Conservation (phyloP, 37 sponge, comb jelly and placozoan genomes). For the Eunapius fragilis region DNA sequence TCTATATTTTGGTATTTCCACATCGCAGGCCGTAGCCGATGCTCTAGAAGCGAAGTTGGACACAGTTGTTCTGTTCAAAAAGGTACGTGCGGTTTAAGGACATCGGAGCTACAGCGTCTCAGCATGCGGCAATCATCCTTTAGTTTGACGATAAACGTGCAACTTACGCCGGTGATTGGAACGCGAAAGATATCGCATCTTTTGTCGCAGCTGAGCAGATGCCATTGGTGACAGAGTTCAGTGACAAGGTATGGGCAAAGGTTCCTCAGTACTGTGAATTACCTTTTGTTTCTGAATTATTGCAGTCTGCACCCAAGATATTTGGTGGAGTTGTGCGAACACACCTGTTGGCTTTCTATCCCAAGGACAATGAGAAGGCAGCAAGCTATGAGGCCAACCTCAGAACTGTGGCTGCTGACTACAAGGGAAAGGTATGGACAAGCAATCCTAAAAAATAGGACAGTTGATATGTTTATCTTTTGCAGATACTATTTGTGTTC, state of each 20-base stretch:
- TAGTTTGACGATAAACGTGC: constrained; percentile 87
- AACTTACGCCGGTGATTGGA: constrained; percentile 63
- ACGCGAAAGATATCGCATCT: constrained; percentile 58
- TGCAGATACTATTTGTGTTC: constrained; percentile 79
- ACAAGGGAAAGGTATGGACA: constrained; percentile 70
- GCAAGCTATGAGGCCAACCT: constrained; percentile 38
- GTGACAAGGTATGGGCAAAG: constrained; percentile 74
- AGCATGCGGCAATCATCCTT: no score
- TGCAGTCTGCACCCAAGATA: constrained; percentile 92
- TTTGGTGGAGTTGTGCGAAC: constrained; percentile 86
- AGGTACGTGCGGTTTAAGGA: constrained; percentile 10
- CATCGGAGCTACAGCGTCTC: neutral
- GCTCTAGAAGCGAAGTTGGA: constrained; percentile 53
- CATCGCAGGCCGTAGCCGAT: constrained; percentile 52
- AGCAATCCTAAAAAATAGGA: neutral
- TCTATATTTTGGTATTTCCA: constrained; percentile 68
- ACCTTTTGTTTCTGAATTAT: neutral
- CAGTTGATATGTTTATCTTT: neutral
- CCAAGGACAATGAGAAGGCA: constrained; percentile 35
- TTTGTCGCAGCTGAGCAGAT: constrained; percentile 78
- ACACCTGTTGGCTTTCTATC: constrained; percentile 85
- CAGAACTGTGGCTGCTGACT: constrained; percentile 53
- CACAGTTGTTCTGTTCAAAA: constrained; percentile 66
- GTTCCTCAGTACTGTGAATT: no score
- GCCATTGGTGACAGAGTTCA: constrained; percentile 84